Conservation (phyloP, 2,797 vertebrate species). For the Tiaroga cobitis region DNA sequence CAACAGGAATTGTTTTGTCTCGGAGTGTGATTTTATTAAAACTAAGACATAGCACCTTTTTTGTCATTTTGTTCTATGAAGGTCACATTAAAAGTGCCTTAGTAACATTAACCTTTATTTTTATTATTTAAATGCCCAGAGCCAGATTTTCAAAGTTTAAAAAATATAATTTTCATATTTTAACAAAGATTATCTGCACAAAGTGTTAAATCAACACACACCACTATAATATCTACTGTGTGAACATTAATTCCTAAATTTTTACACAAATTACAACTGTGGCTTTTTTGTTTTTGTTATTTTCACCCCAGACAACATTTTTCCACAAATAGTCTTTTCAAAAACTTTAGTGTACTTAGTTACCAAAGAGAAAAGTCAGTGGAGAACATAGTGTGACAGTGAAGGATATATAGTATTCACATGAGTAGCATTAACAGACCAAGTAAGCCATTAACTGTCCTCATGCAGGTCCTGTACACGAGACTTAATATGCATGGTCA, state of each 20-base stretch:
- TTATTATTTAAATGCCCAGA: neutral
- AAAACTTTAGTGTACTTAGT: neutral
- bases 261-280: neutral
- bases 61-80: neutral
- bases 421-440: slow-evolving; percentile 4
- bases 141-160: neutral
- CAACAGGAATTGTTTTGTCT: neutral
- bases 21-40: neutral
- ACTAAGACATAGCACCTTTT: neutral
- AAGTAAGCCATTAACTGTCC: neutral
- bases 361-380: neutral
- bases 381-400: neutral
- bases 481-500: neutral
- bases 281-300: neutral
- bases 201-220: neutral
- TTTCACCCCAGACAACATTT: too few species aligned
- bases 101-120: neutral
- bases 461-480: neutral
- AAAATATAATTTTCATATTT: neutral
- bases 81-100: neutral
- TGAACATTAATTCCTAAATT: neutral
- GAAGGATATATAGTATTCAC: neutral
- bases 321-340: neutral
- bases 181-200: neutral
- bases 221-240: neutral